Evolutionary conservation across 2,113 vertebrate genomes (phyloP), one percentile per base, ranked within the genome.

Genomic region (Brachyistius frenatus): DNA sequence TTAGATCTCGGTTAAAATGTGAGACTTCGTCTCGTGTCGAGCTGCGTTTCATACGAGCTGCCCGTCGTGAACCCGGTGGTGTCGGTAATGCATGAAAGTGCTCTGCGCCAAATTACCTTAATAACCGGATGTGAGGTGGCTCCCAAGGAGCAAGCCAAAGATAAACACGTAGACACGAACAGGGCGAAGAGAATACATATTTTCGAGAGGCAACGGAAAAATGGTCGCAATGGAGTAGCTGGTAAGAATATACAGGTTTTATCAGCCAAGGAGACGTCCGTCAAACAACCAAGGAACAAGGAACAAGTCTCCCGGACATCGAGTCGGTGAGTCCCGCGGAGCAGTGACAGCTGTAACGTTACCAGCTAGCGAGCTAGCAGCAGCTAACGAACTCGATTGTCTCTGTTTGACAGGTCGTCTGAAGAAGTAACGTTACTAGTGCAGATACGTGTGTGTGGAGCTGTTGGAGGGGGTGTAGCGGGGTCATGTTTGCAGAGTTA

Each of bases 121-220:
- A 9, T 5, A 70, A 62, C 91, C 94, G 95, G 95, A 96, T 88
- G 77, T 96, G 94, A 96, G 83, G 94, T 95, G 94, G 94, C 94
- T 80, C 50, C 78, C 50, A 33, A 49, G 52, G 84, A 94, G 79
- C 93, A 90, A 94, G 92, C 93, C 93, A 89, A 93, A 93, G 92
- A 95, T 94, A 95, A 95, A 95, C 94, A 95, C 94, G 93, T 95
- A 93, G 85, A 76, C 90, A 76, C 65, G 37, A 44, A 30, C 47
- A 71, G 81, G 87, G 55, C 60, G 60, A 85, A 63, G 70, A 62
- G 66, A 71, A 39, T 54, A 68, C 2, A 53, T 65, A 52, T 47
- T 46, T 14, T 4, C 30, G 35, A 57, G 68, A 46, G 64, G 58
- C 23, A 39, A 5, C 30, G 1, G 31, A n/a, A 5, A 57, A 68